These are phyloP conservation scores for Ivindomyrus marchei DNA, from an alignment of 2,113 vertebrate genomes.

Conservation along the genomic window DNA sequence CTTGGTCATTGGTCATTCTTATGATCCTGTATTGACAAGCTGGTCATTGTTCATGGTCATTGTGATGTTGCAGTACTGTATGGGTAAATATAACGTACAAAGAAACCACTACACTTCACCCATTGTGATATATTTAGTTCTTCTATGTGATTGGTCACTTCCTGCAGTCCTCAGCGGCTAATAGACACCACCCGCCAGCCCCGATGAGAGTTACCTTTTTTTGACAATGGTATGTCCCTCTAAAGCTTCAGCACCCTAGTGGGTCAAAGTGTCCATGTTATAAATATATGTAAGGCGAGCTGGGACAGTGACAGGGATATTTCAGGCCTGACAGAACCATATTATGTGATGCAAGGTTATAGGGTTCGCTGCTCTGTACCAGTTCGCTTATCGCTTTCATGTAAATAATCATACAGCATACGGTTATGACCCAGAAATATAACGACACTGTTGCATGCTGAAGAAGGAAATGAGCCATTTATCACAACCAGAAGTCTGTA, in stretches of 20 bases:
- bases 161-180: background rate
- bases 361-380: background rate
- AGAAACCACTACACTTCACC: background rate
- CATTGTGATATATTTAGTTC: background rate
- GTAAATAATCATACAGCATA: background rate
- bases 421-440: background rate
- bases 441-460: background rate
- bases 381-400: background rate
- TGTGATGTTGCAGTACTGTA: background rate
- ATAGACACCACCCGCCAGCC: background rate
- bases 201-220: background rate
- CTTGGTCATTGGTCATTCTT: background rate
- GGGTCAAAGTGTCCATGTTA: background rate
- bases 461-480: conserved; percentile 12
- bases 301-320: background rate
- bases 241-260: background rate
- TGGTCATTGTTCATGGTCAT: background rate
- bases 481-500: conserved; percentile 25
- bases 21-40: background rate
- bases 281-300: conserved; percentile 11
- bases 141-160: background rate
- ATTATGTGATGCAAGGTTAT: conserved; percentile 7
- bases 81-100: background rate
- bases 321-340: conserved; percentile 9
- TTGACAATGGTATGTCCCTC: background rate